Percentiles rank a stretch among this genome's conserved stretches.
phyloP scores from a whole-genome alignment of 2,797 vertebrate genomes.

The Cygnus olor region DNA sequence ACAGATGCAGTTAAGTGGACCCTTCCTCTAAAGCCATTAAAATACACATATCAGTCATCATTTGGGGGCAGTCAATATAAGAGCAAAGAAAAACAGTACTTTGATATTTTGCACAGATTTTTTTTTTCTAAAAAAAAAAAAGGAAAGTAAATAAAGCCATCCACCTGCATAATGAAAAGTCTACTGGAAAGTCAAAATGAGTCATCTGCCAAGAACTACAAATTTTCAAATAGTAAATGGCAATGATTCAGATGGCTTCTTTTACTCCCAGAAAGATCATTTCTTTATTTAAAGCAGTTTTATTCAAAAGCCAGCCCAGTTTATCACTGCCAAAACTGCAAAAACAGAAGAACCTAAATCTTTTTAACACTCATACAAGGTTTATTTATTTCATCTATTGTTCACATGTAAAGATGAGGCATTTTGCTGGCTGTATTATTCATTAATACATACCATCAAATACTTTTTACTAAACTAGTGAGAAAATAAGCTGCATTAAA shows the following conservation, averaged over 20 bases:
- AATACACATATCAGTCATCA: not conserved
- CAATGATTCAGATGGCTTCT: not conserved
- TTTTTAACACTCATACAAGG: not conserved
- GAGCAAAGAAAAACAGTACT: not conserved
- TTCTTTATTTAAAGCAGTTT: not conserved
- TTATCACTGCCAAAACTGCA: not conserved
- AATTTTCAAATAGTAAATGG: not conserved
- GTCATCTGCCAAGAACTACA: not conserved
- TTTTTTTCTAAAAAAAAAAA: not conserved
- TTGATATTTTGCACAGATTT: not conserved
- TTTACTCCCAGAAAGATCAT: not conserved
- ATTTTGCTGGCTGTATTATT: not conserved
- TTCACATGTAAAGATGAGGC: not conserved
- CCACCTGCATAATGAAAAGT: not conserved
- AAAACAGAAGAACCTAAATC: not conserved
- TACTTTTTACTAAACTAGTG: not conserved
- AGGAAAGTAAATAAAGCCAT: not conserved
- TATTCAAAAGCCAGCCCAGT: not conserved
- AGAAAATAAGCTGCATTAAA: not conserved
- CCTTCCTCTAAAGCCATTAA: constrained; percentile 13
- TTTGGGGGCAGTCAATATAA: not conserved
- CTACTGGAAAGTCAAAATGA: not conserved
- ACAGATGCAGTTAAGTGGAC: not conserved
- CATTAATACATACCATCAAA: not conserved
- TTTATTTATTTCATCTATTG: not conserved